Percentiles rank a stretch among this genome's conserved stretches.
Evolutionary conservation across 1,140 invertebrate species (phyloP).

Genomic region (Schlechtendalia chinensis): DNA sequence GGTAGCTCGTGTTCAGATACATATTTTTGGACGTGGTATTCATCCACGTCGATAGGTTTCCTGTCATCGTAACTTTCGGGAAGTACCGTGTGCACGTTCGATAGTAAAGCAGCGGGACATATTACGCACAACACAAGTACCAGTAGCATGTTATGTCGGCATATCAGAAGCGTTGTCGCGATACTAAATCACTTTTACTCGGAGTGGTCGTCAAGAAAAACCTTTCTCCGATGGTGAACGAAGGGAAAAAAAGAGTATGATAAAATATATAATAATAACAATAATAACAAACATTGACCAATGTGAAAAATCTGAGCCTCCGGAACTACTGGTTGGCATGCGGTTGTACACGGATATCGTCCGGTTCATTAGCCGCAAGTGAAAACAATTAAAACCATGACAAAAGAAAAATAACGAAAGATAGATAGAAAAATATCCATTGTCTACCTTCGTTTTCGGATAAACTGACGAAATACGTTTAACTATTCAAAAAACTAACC

Average conservation of each 20-base stretch:
- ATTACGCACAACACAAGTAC: conserved; percentile 38
- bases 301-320: conserved; percentile 14
- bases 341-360: conserved; percentile 15
- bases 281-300: conserved; percentile 1
- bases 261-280: conserved; percentile 4
- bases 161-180: conserved; percentile 37
- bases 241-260: conserved; percentile 21
- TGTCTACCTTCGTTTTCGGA: not conserved
- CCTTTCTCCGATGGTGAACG: conserved; percentile 32
- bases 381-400: conserved; percentile 42
- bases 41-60: conserved; percentile 27
- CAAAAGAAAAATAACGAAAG: not conserved
- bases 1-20: conserved; percentile 58
- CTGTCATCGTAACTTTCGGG: not conserved
- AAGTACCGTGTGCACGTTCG: not conserved
- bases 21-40: conserved; percentile 27
- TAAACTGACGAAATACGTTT: not conserved
- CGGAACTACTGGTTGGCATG: conserved; percentile 30
- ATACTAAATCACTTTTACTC: conserved; percentile 50
- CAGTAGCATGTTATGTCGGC: conserved; percentile 48
- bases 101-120: not conserved
- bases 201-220: conserved; percentile 14
- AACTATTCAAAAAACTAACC: not conserved
- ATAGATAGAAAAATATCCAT: conserved; percentile 2
- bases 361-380: conserved; percentile 13